These are phyloP conservation scores for Phengaris arion DNA, from an alignment of 2,888 invertebrate species.

Conservation along the genomic window DNA sequence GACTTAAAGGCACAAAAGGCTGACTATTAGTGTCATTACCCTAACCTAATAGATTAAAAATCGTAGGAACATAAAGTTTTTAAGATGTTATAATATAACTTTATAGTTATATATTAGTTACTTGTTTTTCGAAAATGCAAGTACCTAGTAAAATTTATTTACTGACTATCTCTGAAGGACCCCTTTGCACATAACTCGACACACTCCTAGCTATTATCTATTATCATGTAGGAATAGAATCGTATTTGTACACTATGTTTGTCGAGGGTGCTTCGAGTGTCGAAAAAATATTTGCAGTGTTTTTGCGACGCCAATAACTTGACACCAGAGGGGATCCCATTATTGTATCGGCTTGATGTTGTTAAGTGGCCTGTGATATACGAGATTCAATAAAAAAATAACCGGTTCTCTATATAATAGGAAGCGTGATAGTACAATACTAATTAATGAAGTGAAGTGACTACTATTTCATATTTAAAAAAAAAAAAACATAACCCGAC, in stretches of 20 bases:
- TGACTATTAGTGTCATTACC: too few relatives aligned
- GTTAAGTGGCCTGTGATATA: conserved; percentile 36
- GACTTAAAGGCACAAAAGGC: too few relatives aligned
- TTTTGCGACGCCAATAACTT: conserved; percentile 47
- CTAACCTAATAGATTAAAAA: too few relatives aligned
- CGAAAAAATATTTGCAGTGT: conserved; percentile 47
- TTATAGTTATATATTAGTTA: too few relatives aligned
- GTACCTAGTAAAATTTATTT: background rate
- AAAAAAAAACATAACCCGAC: too few relatives aligned
- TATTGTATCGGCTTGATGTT: conserved; percentile 39
- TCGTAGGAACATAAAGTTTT: too few relatives aligned
- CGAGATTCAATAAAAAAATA: conserved; percentile 24
- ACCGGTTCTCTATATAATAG: conserved; percentile 11
- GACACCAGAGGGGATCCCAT: conserved; percentile 42
- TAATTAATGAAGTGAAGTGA: conserved; percentile 5
- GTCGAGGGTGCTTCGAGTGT: conserved; percentile 37
- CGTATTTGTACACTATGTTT: conserved; percentile 31
- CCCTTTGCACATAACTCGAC: background rate
- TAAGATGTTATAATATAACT: too few relatives aligned
- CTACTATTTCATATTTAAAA: background rate
- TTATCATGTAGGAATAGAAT: background rate
- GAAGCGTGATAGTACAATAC: background rate
- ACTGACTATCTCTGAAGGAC: background rate
- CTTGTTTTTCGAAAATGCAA: too few relatives aligned
- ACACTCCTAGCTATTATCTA: background rate